Evolutionary conservation across 2,113 vertebrate genomes (phyloP), one percentile per base, ranked within the genome.

Genomic region (Bubo scandiacus): DNA sequence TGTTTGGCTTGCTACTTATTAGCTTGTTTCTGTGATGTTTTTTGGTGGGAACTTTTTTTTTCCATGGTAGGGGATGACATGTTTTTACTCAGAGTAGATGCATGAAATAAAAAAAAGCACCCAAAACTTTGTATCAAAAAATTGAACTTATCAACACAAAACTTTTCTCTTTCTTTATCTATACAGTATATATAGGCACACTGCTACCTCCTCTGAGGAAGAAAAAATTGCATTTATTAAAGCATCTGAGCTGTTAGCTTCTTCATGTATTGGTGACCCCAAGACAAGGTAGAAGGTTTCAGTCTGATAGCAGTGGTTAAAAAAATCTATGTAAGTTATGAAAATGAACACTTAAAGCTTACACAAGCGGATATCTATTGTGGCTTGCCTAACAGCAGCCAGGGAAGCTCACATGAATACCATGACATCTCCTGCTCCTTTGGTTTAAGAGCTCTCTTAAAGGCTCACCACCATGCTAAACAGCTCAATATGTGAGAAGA

Each of bases 311-410:
- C 36, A 91, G 40, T 0, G 0, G n/a, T 38, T 72, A 65, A 81
- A 91, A 86, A 71, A 19, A 57, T 29, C 34, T 15, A 15, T 25
- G 20, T 16, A 58, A 77, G 34, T 73, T 85, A 51, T 34, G 66
- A 85, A 61, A 43, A 32, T 22, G 49, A 85, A 40, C 32, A 11
- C 20, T 17, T 43, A 5, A 65, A 47, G 49, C 49, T 80, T 29
- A 40, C 38, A 62, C 59, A 82, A 82, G 75, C 1, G 2, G 0
- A 0, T 27, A 3, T 74, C 62, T 13, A 2, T 36, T 23, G 90
- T 70, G 78, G 79, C 34, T 93, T 45, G 55, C 26, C 65, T 89
- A 93, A 72, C 34, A 88, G 82, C 93, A 94, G 54, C 87, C 74
- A 45, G 91, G 65, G 72, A 97, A 81, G 73, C 45, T 73, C 34